Base-by-base conservation (phyloP, 2,888 invertebrate species). In the Agrypnus murinus region DNA sequence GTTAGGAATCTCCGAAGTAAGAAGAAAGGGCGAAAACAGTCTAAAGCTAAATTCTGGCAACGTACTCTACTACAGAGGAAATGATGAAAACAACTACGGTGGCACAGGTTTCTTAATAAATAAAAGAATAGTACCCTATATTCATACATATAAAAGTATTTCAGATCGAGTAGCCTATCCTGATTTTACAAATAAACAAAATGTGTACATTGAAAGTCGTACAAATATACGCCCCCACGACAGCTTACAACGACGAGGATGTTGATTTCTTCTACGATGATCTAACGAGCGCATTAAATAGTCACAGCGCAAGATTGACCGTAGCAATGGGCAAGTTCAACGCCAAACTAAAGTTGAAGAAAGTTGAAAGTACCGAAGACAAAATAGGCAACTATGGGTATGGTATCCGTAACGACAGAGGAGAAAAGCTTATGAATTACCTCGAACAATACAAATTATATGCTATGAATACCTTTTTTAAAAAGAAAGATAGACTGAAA, bases 401-500 rank as follows among this genome's bases (percentile, higher is more conserved):
- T 34, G 34, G 34, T 34, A 34, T 9, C 34, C 34, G 34, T 34
- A 34, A 6, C 9, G 34, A 34, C 6, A 34, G 9, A 40, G 40
- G 40, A 40, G 40, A 40, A 40, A 40, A 40, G n/a, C 40, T 40
- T 4, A 32, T 32, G 4, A n/a, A n/a, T n/a, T 32, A 40, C 40
- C 40, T 40, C 4, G 10, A 40, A 40, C n/a, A 40, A 40, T 40
- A 40, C 40, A 40, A 36, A 36, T n/a, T 10, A 36, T 36, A 36
- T 38, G 19, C 38, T 31, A 58, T 58, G n/a, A 58, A 58, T 58
- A 38, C 38, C 36, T 58, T 58, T n/a, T 58, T 58, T 32, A 38
- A 58, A 19, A 58, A 40, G 14, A 55, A 55, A 34, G n/a, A 3
- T 3, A 9, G 8, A 31, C 10, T 38, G 40, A 58, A 40, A 31